phyloP scores from a whole-genome alignment of 2,888 invertebrate genomes.

The Pycnomerus fuliginosus region DNA sequence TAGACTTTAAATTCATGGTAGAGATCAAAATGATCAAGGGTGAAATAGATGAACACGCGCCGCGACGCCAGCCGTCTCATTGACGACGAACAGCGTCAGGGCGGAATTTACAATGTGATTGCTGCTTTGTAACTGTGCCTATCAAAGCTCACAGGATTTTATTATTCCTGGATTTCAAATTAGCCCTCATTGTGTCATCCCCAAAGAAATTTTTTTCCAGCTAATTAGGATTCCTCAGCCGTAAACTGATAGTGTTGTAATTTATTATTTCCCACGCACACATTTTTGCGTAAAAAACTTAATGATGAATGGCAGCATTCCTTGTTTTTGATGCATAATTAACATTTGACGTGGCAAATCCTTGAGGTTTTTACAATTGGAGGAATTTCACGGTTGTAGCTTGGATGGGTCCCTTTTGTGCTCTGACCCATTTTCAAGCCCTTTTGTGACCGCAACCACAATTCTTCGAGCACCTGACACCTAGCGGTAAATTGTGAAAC shows the following conservation, averaged over 20 bases:
- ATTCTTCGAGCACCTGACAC: constrained; percentile 15
- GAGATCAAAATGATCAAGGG: constrained; percentile 32
- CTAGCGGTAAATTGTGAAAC: constrained; percentile 23
- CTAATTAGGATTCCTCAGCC: constrained; percentile 35
- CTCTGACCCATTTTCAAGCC: too few relatives aligned
- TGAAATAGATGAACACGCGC: constrained; percentile 36
- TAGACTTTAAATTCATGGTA: constrained; percentile 31
- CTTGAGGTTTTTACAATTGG: too few relatives aligned
- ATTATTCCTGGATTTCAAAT: constrained; percentile 49
- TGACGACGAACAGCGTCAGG: constrained; percentile 48
- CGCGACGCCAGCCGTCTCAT: constrained; percentile 46
- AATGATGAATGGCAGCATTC: too few relatives aligned
- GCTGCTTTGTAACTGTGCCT: constrained; percentile 46
- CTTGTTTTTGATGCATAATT: too few relatives aligned
- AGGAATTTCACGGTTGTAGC: too few relatives aligned
- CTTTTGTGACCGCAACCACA: not conserved
- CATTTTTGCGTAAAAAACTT: too few relatives aligned
- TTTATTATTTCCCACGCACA: constrained; percentile 31
- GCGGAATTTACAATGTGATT: constrained; percentile 54
- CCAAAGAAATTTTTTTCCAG: constrained; percentile 22
- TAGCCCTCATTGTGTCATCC: constrained; percentile 47
- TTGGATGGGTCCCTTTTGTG: too few relatives aligned
- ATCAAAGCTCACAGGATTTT: constrained; percentile 45
- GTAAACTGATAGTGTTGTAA: constrained; percentile 34
- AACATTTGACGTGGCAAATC: too few relatives aligned